A percentile compares a stretch with the other conserved stretches of the same genome.
These are phyloP conservation scores for Sitta europaea DNA, from an alignment of 2,113 vertebrate genomes.

Conservation along the genomic window DNA sequence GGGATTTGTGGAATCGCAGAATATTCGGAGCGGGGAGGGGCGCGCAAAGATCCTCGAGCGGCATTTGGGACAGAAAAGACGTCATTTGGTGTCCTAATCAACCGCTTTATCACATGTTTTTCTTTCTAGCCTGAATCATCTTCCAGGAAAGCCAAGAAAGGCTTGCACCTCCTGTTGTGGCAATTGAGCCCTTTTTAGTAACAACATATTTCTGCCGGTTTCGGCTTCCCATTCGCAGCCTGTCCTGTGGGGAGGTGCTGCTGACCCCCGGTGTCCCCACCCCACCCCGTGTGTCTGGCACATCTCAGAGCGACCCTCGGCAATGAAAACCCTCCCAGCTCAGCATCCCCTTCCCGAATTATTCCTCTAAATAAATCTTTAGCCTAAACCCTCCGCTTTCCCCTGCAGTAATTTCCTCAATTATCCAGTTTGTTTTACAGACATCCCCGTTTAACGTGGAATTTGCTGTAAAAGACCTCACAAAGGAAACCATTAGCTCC, in stretches of 20 bases:
- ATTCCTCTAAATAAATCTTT: not conserved
- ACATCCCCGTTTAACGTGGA: not conserved
- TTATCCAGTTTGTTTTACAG: slow-evolving; percentile 13
- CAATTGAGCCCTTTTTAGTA: not conserved
- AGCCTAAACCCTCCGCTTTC: not conserved
- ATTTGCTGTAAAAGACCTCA: not conserved
- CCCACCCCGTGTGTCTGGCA: not conserved
- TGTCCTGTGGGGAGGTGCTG: not conserved
- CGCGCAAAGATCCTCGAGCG: not conserved
- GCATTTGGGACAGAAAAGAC: not conserved
- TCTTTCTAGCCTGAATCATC: not conserved
- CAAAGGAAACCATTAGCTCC: not conserved
- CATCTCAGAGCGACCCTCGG: rapidly evolving
- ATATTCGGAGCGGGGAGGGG: not conserved
- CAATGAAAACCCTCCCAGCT: not conserved
- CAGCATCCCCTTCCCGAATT: not conserved
- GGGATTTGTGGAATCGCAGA: rapidly evolving
- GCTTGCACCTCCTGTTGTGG: not conserved
- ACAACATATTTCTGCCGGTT: not conserved
- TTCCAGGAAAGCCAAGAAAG: not conserved
- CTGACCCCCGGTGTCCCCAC: rapidly evolving
- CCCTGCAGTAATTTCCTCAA: not conserved
- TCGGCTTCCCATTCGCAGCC: not conserved
- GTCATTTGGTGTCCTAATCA: not conserved
- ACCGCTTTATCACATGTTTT: not conserved